A percentile compares a stretch with the other conserved stretches of the same genome.
phyloP scores from a whole-genome alignment of 2,797 vertebrate species.

The Rhynchonycteris naso region DNA sequence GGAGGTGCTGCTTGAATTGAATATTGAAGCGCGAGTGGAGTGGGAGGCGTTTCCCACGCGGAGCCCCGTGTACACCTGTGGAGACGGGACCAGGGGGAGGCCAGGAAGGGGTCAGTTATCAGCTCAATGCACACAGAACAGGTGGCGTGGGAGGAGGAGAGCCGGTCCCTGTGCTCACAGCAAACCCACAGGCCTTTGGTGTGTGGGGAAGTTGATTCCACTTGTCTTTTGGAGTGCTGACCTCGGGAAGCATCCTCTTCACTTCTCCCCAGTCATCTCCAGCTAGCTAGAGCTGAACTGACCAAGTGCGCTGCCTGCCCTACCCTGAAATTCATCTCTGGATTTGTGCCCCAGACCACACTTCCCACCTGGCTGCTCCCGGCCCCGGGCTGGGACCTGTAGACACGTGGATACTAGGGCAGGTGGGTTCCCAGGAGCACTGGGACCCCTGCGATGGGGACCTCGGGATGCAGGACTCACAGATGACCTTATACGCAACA shows the following conservation, averaged over 20 bases:
- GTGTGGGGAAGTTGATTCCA: not conserved
- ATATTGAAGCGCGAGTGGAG: not conserved
- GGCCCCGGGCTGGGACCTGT: not conserved
- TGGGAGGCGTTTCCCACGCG: not conserved
- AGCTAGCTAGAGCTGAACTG: not conserved
- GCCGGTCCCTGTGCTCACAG: not conserved
- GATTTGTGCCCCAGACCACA: not conserved
- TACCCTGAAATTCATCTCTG: not conserved
- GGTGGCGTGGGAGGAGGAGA: rapidly evolving
- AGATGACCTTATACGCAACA: rapidly evolving
- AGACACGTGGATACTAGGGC: not conserved
- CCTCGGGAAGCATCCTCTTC: not conserved
- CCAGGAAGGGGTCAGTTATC: too few species aligned
- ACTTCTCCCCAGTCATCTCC: not conserved
- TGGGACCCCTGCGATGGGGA: rapidly evolving
- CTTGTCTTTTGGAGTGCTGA: not conserved
- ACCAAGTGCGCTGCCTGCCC: not conserved
- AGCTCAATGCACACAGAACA: not conserved
- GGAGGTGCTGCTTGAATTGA: not conserved
- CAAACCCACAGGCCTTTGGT: not conserved
- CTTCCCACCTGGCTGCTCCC: not conserved
- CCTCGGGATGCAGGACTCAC: not conserved
- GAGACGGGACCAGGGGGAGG: not conserved
- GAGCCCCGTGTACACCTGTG: rapidly evolving
- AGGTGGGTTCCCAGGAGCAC: not conserved